Conservation (phyloP, 1,140 invertebrate genomes). For the Psix sp. region DNA sequence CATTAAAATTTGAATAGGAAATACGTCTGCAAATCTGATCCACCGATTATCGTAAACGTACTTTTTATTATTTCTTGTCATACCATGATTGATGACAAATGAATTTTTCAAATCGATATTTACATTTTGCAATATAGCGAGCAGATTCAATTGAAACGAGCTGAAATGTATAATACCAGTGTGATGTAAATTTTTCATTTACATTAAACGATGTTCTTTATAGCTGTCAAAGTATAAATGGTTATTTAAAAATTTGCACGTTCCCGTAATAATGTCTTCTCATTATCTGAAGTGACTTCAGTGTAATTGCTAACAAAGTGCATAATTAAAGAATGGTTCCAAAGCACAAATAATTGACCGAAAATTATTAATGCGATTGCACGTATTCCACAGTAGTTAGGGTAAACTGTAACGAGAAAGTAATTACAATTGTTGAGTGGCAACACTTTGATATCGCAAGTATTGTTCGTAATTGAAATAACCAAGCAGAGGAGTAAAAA, state of each 20-base stretch:
- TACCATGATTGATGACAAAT: constrained; percentile 21
- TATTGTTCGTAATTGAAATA: constrained; percentile 36
- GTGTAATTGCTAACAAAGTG: too few relatives aligned
- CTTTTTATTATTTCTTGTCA: constrained; percentile 25
- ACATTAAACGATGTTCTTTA: too few relatives aligned
- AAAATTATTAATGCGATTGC: constrained; percentile 30
- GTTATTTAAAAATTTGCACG: too few relatives aligned
- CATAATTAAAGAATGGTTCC: too few relatives aligned
- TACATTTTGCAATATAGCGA: constrained; percentile 3
- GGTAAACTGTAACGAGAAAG: constrained; percentile 15
- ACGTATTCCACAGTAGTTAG: constrained; percentile 32
- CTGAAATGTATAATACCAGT: background rate
- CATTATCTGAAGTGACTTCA: too few relatives aligned
- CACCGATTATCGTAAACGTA: constrained; percentile 21
- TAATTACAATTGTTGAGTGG: constrained; percentile 38
- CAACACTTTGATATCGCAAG: constrained; percentile 16
- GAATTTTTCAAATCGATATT: constrained; percentile 16
- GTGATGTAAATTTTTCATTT: background rate
- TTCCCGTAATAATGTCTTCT: too few relatives aligned
- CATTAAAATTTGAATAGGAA: constrained; percentile 13
- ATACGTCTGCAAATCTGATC: constrained; percentile 10
- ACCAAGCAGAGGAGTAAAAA: constrained; percentile 26
- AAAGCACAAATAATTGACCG: constrained; percentile 33
- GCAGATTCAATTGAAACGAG: background rate
- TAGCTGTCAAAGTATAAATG: too few relatives aligned